Evolutionary conservation across 2,888 invertebrate species (phyloP), one percentile per base, ranked within the genome.

Genomic region (Melinaea marsaeus): DNA sequence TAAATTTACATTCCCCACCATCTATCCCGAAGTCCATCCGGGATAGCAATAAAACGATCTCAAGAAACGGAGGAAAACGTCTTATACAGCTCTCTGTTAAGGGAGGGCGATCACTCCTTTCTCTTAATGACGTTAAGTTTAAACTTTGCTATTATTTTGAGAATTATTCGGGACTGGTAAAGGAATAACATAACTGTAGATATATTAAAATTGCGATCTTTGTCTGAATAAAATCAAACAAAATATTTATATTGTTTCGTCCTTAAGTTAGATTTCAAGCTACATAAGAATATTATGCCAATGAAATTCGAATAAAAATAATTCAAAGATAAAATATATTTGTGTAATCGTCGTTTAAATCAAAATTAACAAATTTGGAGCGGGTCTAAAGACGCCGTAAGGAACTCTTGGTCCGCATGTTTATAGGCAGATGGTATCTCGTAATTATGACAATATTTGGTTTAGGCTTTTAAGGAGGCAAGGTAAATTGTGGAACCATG

Each of bases 361-460:
- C 58, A 71, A 64, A 74, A 75, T 79, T 78, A 72, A 71, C 74
- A 65, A 63, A 68, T 64, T 61, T 69, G 68, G 71, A 72, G 77
- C 76, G 74, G 75, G 75, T 76, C 79, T 76, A 74, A 78, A 86
- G 83, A 86, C 79, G 84, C 85, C 85, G 77, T 83, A 85, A 87
- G 88, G 83, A 80, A 82, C 77, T 78, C 79, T 81, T 80, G 77
- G 78, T 78, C 76, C 78, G 77, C 79, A 77, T 86, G 88, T 86
- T 86, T 86, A 85, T 86, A 81, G 80, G 80, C 73, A 80, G 90
- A 90, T 90, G 85, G 74, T 90, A 90, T 90, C 90, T 84, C 75
- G 75, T 90, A 90, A 90, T 90, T 88, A 86, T 87, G 88, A 86
- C 88, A 89, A 89, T 90, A 88, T 90, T 90, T 90, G 88, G 82